These are phyloP conservation scores for Prolemur simus DNA, from an alignment of 2,113 vertebrate species.

Conservation along the genomic window DNA sequence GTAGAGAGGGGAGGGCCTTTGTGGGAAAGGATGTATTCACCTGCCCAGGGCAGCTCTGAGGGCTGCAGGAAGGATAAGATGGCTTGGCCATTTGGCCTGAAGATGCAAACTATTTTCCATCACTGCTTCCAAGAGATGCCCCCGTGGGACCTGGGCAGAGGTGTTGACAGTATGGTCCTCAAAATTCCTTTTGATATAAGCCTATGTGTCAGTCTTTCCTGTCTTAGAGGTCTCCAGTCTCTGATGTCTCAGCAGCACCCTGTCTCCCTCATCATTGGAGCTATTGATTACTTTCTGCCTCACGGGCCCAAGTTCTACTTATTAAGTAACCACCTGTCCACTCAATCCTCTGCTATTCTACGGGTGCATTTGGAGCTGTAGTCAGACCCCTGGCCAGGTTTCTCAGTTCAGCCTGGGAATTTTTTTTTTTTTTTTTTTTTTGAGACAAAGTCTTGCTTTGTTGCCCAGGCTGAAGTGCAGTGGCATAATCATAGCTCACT, in stretches of 20 bases:
- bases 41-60: neutral
- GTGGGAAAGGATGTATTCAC: neutral
- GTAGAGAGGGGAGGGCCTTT: neutral
- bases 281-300: neutral
- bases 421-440: too few species aligned
- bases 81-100: neutral
- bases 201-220: neutral
- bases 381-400: neutral
- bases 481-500: too few species aligned
- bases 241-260: neutral
- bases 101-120: neutral
- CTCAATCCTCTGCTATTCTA: neutral
- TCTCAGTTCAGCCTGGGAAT: slow-evolving; percentile 21
- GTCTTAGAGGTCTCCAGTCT: slow-evolving; percentile 10
- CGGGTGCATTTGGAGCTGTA: neutral
- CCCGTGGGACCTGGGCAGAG: neutral
- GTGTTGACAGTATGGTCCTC: neutral
- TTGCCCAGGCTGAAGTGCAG: too few species aligned
- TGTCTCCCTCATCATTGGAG: neutral
- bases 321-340: neutral
- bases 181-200: neutral
- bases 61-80: neutral
- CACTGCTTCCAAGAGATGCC: neutral
- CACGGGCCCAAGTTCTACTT: neutral
- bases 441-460: too few species aligned